A percentile compares a stretch with the other conserved stretches of the same genome.
These are phyloP conservation scores for Galago senegalensis DNA, from an alignment of 2,797 vertebrate genomes.

Conservation along the genomic window DNA sequence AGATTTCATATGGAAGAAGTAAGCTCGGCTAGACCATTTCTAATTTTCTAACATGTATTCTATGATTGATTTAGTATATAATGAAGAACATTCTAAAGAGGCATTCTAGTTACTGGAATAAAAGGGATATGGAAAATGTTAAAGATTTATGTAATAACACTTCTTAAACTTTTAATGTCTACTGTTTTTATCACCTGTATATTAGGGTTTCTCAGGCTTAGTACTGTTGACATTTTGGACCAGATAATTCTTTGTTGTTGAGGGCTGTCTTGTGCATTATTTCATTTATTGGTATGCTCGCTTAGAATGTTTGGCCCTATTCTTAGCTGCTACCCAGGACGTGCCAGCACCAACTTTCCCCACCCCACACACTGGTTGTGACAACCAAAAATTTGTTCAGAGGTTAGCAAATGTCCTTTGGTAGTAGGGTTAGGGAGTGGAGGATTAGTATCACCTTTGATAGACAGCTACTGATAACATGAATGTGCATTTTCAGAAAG, in stretches of 20 bases:
- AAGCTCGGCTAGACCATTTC: conserved; percentile 38
- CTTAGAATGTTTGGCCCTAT: neutral
- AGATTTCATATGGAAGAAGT: neutral
- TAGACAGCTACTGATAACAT: neutral
- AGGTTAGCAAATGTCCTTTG: neutral
- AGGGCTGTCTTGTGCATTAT: neutral
- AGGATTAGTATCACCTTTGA: neutral
- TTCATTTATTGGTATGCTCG: neutral
- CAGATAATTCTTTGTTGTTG: conserved; percentile 25
- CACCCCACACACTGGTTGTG: neutral
- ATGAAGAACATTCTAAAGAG: conserved; percentile 53
- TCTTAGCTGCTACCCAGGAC: neutral
- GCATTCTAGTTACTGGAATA: conserved; percentile 35
- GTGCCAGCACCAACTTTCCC: neutral
- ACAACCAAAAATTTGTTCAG: conserved; percentile 14
- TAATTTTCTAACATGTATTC: conserved; percentile 61
- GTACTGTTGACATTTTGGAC: neutral
- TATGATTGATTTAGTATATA: conserved; percentile 16
- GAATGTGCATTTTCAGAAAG: neutral
- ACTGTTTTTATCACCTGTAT: conserved; percentile 49
- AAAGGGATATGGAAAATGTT: conserved; percentile 44
- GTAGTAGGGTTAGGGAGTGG: neutral
- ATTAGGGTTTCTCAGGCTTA: neutral
- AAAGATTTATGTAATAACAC: neutral
- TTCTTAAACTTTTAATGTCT: conserved; percentile 48